Conservation (phyloP, 2,113 vertebrate genomes). For the Bostrychus sinensis region DNA sequence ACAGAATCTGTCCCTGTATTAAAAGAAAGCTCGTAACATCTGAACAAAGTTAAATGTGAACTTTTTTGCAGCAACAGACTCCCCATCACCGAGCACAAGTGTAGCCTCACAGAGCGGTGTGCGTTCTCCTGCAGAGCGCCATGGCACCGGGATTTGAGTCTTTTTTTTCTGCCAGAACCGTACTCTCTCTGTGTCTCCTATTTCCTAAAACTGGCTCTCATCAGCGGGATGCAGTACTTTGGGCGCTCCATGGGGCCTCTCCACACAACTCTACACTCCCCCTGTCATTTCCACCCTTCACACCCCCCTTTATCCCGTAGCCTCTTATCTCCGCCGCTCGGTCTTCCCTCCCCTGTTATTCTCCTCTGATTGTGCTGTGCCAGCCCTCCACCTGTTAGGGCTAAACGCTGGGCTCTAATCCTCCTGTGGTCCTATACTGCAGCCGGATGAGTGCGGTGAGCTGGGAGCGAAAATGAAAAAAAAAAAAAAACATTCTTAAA, state of each 20-base stretch:
- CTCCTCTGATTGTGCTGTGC: conserved; percentile 45
- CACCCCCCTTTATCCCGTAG: conserved; percentile 18
- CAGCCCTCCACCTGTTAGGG: conserved; percentile 39
- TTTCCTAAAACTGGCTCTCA: conserved; percentile 48
- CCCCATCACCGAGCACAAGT: background rate
- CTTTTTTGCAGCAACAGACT: background rate
- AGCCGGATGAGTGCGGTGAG: conserved; percentile 14
- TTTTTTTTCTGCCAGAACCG: conserved; percentile 23
- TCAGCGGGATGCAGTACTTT: conserved; percentile 39
- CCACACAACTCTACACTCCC: background rate
- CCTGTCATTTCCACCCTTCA: conserved; percentile 52
- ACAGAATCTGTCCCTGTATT: background rate
- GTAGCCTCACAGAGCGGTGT: conserved; percentile 6
- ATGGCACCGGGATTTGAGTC: conserved; percentile 25
- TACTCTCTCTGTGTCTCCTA: conserved; percentile 13
- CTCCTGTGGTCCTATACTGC: conserved; percentile 38
- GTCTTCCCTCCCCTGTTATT: conserved; percentile 18
- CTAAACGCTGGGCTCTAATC: conserved; percentile 58
- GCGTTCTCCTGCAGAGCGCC: conserved; percentile 23
- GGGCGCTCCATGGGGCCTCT: conserved; percentile 17
- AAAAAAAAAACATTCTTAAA: conserved; percentile 57
- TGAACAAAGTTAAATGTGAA: background rate
- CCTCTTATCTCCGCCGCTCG: conserved; percentile 36
- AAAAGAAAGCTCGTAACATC: no score
- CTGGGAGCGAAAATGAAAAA: background rate